phyloP scores from a whole-genome alignment of 1,140 invertebrate genomes.

The Anastatus disparis region DNA sequence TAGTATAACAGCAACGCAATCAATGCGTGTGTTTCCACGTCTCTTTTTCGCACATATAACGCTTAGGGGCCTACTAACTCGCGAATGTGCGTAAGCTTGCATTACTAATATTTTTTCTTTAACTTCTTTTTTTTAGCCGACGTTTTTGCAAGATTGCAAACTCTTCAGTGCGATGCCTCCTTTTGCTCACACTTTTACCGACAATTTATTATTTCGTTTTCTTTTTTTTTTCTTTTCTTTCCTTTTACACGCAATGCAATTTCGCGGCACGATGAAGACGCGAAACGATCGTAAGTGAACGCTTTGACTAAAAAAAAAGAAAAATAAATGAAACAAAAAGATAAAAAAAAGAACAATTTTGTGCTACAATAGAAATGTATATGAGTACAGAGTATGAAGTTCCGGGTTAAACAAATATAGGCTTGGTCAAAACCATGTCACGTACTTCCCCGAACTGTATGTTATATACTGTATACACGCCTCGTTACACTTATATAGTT shows the following conservation, averaged over 20 bases:
- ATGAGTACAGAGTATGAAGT: too few relatives aligned
- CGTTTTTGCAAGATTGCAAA: conserved; percentile 35
- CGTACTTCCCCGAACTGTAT: conserved; percentile 42
- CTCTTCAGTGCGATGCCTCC: neutral
- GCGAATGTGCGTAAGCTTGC: conserved; percentile 37
- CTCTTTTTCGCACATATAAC: too few relatives aligned
- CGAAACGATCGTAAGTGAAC: too few relatives aligned
- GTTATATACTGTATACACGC: conserved; percentile 27
- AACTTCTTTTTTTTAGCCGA: too few relatives aligned
- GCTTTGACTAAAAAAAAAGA: too few relatives aligned
- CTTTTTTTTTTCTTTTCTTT: neutral
- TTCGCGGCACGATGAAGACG: neutral
- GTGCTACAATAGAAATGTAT: conserved; percentile 24
- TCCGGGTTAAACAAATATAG: conserved; percentile 47
- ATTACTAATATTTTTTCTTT: conserved; percentile 36
- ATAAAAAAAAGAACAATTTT: conserved; percentile 17
- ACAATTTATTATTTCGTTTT: conserved; percentile 6
- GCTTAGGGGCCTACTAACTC: conserved; percentile 20
- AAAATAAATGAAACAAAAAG: too few relatives aligned
- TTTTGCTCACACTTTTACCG: conserved; percentile 5
- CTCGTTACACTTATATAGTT: conserved; percentile 45
- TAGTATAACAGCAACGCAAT: too few relatives aligned
- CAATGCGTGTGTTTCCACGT: neutral
- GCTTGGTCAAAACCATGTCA: conserved; percentile 44
- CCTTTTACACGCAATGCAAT: conserved; percentile 2